These are phyloP conservation scores for Anagrus nilaparvatae DNA, from an alignment of 1,140 invertebrate genomes.

Conservation along the genomic window DNA sequence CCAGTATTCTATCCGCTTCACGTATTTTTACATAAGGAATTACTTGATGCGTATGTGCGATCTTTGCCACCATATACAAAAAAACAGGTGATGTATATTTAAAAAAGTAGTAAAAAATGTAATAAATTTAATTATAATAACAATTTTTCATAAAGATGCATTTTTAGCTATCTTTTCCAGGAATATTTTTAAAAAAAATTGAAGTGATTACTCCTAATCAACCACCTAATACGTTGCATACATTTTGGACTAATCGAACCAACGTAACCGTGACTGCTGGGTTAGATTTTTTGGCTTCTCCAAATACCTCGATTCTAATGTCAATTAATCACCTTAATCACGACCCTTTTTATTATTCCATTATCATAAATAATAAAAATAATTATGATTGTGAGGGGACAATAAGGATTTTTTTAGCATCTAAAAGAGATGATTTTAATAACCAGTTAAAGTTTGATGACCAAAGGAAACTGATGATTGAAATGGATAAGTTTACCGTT, in stretches of 20 bases:
- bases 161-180: no score
- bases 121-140: no score
- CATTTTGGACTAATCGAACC: conserved; percentile 64
- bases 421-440: conserved; percentile 45
- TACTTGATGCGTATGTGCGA: conserved; percentile 68
- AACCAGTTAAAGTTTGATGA: conserved; percentile 50
- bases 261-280: conserved; percentile 59
- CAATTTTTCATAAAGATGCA: no score
- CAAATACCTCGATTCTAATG: conserved; percentile 54
- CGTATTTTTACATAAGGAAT: conserved; percentile 64
- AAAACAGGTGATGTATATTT: conserved; percentile 50
- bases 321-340: conserved; percentile 64
- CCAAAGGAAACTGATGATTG: conserved; percentile 60
- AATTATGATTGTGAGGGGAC: conserved; percentile 47
- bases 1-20: conserved; percentile 80
- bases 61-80: conserved; percentile 51
- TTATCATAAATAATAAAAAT: conserved; percentile 51
- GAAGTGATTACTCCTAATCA: background rate
- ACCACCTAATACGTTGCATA: conserved; percentile 44
- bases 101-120: no score
- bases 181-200: background rate
- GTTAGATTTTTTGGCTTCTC: conserved; percentile 62
- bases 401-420: conserved; percentile 62
- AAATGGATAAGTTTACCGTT: conserved; percentile 62
- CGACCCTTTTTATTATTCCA: conserved; percentile 48